These are phyloP conservation scores for Rhynchophorus ferrugineus DNA, from an alignment of 1,140 invertebrate species.

Conservation along the genomic window DNA sequence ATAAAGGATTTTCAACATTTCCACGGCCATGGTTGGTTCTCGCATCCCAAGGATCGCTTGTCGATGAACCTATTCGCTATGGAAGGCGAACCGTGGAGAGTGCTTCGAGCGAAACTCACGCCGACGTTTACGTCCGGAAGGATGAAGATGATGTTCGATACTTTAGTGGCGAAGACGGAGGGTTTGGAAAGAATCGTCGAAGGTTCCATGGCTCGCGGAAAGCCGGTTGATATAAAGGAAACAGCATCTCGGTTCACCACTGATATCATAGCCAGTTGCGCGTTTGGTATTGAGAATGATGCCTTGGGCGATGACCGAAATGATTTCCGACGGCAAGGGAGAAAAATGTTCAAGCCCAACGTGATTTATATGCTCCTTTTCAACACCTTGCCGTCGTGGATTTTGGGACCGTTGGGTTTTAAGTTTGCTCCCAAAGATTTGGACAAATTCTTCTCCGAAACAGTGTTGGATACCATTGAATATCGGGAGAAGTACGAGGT, in stretches of 20 bases:
- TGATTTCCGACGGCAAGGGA: conserved; percentile 37
- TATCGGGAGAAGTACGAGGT: conserved; percentile 41
- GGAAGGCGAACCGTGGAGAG: conserved; percentile 43
- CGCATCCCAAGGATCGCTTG: conserved; percentile 42
- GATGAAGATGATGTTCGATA: conserved; percentile 43
- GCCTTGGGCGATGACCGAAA: conserved; percentile 46
- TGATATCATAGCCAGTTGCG: conserved; percentile 50
- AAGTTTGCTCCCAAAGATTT: conserved; percentile 4
- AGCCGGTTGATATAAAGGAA: conserved; percentile 44
- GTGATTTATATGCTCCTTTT: not conserved
- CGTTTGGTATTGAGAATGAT: conserved; percentile 51
- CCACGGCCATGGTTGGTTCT: conserved; percentile 19
- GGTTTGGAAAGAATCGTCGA: conserved; percentile 40
- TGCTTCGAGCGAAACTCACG: conserved; percentile 40
- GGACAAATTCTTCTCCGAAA: conserved; percentile 39
- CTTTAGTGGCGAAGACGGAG: conserved; percentile 18
- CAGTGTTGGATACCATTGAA: conserved; percentile 41
- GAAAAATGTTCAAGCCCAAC: not conserved
- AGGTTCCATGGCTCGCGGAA: conserved; percentile 17
- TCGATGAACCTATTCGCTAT: conserved; percentile 43
- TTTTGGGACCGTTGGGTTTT: not conserved
- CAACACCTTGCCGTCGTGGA: not conserved
- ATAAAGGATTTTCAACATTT: conserved; percentile 20
- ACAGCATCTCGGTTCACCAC: conserved; percentile 46
- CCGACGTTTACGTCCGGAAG: conserved; percentile 46